Conservation (phyloP, 2,797 vertebrate genomes). For the Pteropus rufus region DNA sequence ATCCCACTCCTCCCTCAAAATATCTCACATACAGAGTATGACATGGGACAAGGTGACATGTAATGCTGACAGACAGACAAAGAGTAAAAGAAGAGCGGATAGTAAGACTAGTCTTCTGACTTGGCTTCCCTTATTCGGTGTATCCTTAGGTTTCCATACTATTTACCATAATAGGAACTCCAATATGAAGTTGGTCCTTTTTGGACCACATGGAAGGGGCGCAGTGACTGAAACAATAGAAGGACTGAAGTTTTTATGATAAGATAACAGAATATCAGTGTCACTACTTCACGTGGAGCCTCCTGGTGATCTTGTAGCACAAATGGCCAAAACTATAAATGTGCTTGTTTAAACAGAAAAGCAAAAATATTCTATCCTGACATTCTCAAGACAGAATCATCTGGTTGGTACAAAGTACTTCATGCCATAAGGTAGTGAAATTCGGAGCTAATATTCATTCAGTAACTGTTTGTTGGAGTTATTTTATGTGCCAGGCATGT, state of each 20-base stretch:
- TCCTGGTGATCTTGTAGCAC: background rate
- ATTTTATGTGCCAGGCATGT: background rate
- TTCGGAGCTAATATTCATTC: background rate
- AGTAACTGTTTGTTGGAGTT: background rate
- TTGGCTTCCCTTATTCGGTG: background rate
- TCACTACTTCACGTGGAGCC: background rate
- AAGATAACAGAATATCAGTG: background rate
- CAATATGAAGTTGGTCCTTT: background rate
- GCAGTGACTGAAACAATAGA: background rate
- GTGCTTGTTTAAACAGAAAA: background rate
- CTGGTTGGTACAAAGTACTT: background rate
- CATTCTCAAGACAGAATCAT: background rate
- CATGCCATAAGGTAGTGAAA: background rate
- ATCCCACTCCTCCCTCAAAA: background rate
- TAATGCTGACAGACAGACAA: background rate
- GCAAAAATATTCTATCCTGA: background rate
- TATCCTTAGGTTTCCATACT: background rate
- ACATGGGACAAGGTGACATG: background rate
- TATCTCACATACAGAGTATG: background rate
- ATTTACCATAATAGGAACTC: background rate
- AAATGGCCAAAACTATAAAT: background rate
- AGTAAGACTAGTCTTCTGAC: background rate
- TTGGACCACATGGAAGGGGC: background rate
- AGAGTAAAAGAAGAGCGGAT: background rate
- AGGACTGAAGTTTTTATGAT: background rate